Percentiles rank a stretch among this genome's conserved stretches.
These are phyloP conservation scores for Neodiprion lecontei DNA, from an alignment of 1,140 invertebrate genomes.

Conservation along the genomic window DNA sequence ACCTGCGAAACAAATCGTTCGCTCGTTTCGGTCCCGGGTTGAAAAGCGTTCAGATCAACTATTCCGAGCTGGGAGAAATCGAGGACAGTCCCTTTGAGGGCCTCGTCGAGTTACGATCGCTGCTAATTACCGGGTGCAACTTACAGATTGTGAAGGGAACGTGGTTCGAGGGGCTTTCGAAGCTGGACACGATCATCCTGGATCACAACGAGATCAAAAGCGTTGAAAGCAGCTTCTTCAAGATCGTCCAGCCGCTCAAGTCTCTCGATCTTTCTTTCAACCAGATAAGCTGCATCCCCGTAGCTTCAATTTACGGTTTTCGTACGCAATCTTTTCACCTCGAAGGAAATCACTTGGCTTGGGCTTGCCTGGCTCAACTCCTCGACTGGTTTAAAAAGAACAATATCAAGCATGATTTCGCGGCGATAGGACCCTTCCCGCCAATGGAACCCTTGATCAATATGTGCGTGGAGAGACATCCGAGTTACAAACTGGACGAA, in stretches of 20 bases:
- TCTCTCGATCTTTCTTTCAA: slow-evolving; percentile 25
- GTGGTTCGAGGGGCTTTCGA: slow-evolving; percentile 25
- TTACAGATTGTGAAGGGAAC: slow-evolving; percentile 20
- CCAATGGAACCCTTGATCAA: too few relatives aligned
- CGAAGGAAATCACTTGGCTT: background rate
- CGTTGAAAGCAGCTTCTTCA: slow-evolving; percentile 22
- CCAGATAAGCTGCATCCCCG: slow-evolving; percentile 15
- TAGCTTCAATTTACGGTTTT: slow-evolving; percentile 4
- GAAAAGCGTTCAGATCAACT: slow-evolving; percentile 20
- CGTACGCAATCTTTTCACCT: background rate
- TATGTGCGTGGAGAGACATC: too few relatives aligned
- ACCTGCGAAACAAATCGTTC: slow-evolving; percentile 14
- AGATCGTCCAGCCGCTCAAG: slow-evolving; percentile 14
- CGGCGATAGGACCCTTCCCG: background rate
- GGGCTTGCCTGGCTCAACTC: slow-evolving; percentile 16
- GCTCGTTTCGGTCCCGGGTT: slow-evolving; percentile 8
- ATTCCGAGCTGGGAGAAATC: slow-evolving; percentile 24
- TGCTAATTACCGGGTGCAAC: slow-evolving; percentile 20
- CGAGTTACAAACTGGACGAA: too few relatives aligned
- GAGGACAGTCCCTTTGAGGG: slow-evolving; percentile 24
- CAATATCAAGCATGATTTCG: background rate
- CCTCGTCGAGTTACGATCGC: slow-evolving; percentile 22
- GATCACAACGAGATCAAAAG: slow-evolving; percentile 16
- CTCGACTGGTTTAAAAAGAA: background rate
- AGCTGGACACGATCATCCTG: slow-evolving; percentile 19